These are phyloP conservation scores for Villa cingulata DNA, from an alignment of 2,888 invertebrate genomes.

Conservation along the genomic window DNA sequence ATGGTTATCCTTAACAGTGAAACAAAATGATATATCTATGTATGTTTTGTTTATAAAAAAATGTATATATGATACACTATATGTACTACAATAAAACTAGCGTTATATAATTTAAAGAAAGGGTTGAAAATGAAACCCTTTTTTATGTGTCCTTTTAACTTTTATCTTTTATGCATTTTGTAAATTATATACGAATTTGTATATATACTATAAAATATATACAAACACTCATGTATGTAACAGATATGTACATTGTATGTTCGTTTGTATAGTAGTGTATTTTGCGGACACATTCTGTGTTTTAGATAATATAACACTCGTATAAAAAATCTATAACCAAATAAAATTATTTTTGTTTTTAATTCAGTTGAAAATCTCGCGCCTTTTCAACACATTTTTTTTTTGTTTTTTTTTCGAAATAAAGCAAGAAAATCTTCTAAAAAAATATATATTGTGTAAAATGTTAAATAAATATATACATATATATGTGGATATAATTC, in stretches of 20 bases:
- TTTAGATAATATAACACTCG: neutral
- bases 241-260: too few relatives aligned
- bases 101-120: neutral
- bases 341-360: too few relatives aligned
- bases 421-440: too few relatives aligned
- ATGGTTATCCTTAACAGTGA: neutral
- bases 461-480: too few relatives aligned
- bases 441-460: too few relatives aligned
- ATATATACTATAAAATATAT: too few relatives aligned
- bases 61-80: neutral
- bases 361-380: neutral
- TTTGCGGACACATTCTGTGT: neutral
- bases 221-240: too few relatives aligned
- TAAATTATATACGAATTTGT: too few relatives aligned
- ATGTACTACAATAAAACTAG: neutral
- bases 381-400: neutral
- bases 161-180: neutral
- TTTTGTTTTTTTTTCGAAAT: too few relatives aligned
- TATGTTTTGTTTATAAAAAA: neutral
- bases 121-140: neutral
- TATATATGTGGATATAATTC: too few relatives aligned
- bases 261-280: neutral
- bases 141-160: neutral
- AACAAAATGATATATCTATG: neutral
- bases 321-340: too few relatives aligned